Evolutionary conservation across 1,140 invertebrate genomes (phyloP).

Genomic region (Meloidogyne floridensis): DNA sequence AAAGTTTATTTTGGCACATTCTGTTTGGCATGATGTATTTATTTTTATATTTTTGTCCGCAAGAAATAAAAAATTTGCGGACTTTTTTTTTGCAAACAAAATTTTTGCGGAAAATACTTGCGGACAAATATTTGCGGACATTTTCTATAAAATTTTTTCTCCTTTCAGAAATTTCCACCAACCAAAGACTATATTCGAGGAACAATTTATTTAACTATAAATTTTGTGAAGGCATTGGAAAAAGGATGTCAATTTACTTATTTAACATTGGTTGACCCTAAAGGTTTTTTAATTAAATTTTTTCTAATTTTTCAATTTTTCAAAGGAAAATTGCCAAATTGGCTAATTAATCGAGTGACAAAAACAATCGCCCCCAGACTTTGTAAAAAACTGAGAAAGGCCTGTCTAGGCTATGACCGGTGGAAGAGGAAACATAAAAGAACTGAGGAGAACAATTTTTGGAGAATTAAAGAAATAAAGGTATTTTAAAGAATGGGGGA

Average conservation of each 20-base stretch:
- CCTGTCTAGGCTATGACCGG: conserved; percentile 75
- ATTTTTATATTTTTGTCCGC: conserved; percentile 7
- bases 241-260: conserved; percentile 79
- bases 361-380: conserved; percentile 82
- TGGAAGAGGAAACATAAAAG: conserved; percentile 80
- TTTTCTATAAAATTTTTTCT: neutral
- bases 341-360: conserved; percentile 85
- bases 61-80: neutral
- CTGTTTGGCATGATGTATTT: conserved; percentile 78
- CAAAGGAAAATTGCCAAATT: conserved; percentile 77
- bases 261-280: conserved; percentile 83
- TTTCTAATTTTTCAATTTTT: conserved; percentile 11
- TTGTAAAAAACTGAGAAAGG: conserved; percentile 79
- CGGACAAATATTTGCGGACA: neutral
- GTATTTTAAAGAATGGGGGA: conserved; percentile 2
- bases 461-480: conserved; percentile 73
- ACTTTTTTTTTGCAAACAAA: too few relatives aligned
- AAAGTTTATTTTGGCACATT: conserved; percentile 85
- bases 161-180: conserved; percentile 74
- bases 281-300: conserved; percentile 69
- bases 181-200: conserved; percentile 80
- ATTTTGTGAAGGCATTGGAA: conserved; percentile 69
- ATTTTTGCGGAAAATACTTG: neutral
- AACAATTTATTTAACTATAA: conserved; percentile 75
- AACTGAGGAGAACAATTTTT: conserved; percentile 81